Percentiles rank a stretch among this genome's conserved stretches.
These are phyloP conservation scores for Eulemur mongoz DNA, from an alignment of 2,797 vertebrate genomes.

Conservation along the genomic window DNA sequence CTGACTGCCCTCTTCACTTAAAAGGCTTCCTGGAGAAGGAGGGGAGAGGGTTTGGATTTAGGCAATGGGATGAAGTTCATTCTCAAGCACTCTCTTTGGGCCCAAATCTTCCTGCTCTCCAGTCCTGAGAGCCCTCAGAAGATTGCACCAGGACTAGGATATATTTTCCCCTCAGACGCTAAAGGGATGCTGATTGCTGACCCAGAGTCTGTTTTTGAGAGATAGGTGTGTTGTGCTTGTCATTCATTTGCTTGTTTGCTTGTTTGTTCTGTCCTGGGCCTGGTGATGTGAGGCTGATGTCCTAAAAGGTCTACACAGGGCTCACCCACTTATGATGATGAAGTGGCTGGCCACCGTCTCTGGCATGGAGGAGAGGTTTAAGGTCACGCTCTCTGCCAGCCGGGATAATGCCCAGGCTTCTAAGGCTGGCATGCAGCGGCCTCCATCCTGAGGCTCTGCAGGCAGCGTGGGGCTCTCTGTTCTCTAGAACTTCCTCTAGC, in stretches of 20 bases:
- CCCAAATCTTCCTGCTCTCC: neutral
- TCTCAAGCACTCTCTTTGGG: neutral
- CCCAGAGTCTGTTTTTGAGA: neutral
- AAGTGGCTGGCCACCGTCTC: neutral
- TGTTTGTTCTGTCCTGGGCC: neutral
- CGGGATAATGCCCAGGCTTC: neutral
- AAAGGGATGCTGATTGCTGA: neutral
- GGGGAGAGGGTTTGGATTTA: neutral
- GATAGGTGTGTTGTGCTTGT: neutral
- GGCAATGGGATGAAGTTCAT: neutral
- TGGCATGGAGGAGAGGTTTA: neutral
- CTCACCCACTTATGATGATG: neutral
- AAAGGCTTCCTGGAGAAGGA: neutral
- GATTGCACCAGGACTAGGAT: neutral
- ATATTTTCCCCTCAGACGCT: neutral
- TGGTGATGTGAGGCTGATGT: neutral
- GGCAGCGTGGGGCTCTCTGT: neutral
- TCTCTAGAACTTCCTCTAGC: neutral
- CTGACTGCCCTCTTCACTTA: neutral
- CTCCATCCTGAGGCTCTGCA: neutral
- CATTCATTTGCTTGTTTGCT: neutral
- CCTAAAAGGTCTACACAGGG: neutral
- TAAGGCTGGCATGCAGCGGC: neutral
- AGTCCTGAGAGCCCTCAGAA: neutral
- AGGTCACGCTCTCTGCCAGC: neutral